Evolutionary conservation across 2,888 invertebrate genomes (phyloP), one percentile per base, ranked within the genome.

Genomic region (Platerodrilus igneus): DNA sequence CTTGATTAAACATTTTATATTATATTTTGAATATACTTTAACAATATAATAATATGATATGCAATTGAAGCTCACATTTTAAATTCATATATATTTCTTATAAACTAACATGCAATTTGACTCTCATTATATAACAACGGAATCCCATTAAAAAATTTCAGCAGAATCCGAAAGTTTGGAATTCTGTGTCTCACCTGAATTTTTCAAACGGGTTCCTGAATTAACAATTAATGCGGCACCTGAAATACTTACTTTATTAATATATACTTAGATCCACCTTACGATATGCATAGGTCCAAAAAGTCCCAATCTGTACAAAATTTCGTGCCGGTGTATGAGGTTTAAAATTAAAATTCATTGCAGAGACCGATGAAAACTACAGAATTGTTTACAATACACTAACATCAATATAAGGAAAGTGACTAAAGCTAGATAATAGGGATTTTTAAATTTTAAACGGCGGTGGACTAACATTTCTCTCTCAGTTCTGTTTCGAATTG

Each of bases 161-260:
- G 45, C 45, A 48, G 47, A 47, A 42, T 19, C 30, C 21, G 27
- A 17, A 31, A 18, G 17, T 32, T 15, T 15, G 32, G 33, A 50
- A 45, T 50, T 48, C 48, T 49, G 56, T 62, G 60, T 59, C 59
- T 58, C 58, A 47, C 50, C 13, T 8, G 10, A 16, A 23, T 13
- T 29, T 27, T 30, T 29, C 50, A 53, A 52, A 51, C 39, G 42
- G 22, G 28, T 16, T 31, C 37, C 32, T n/a, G 10, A 22, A 20
- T 35, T 38, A 41, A 41, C 55, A 60, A 58, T 62, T 61, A 62
- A 51, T 62, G 62, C 64, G 64, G 63, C 64, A 63, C 64, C 50
- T 55, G 52, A n/a, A n/a, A n/a, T n/a, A n/a, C n/a, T n/a, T n/a
- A n/a, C n/a, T n/a, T 59, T 59, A 61, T 60, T 39, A 59, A 56